Evolutionary conservation across 2,113 vertebrate genomes (phyloP), one percentile per base, ranked within the genome.

Genomic region (Strix uralensis): DNA sequence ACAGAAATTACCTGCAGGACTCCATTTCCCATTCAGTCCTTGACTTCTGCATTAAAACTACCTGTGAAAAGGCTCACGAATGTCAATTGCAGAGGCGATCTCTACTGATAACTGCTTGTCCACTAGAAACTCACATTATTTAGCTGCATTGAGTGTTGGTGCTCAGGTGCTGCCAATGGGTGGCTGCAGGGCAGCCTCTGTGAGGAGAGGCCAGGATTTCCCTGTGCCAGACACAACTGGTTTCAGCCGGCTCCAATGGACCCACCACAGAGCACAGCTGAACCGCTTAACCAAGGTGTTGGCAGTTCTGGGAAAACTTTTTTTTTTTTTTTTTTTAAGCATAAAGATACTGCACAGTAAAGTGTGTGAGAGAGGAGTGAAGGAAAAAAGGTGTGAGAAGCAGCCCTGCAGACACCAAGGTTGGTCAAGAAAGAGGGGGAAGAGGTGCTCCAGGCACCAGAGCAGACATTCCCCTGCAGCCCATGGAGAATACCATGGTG

Each of bases 401-500:
- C 29, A 82, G 29, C 10, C 36, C 21, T 59, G 59, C 15, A 57
- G 52, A 80, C 30, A 71, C 4, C 1, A 29, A 8, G 2, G 19
- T 6, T 22, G 10, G 7, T n/a, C 29, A 93, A 78, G 57, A 62
- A 72, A 5, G 5, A 7, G 46, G 4, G 13, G 3, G 2, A 85
- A 7, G 8, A 65, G 3, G 4, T 38, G 4, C 3, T 32, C 14
- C 42, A 77, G 12, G 2, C 1, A 0, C 29, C 6, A 2, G n/a
- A 79, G 26, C 12, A 77, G 23, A n/a, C 25, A 34, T 17, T 30
- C 19, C 32, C 6, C 3, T 5, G 9, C 11, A 61, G 27, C 29
- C 46, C 20, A 10, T 22, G 21, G 46, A 70, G n/a, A 78, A 70
- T 32, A 46, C 5, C 2, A 4, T 36, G 12, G 38, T 71, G 30